These are phyloP conservation scores for Probosciger aterrimus DNA, from an alignment of 2,113 vertebrate genomes.

Conservation along the genomic window DNA sequence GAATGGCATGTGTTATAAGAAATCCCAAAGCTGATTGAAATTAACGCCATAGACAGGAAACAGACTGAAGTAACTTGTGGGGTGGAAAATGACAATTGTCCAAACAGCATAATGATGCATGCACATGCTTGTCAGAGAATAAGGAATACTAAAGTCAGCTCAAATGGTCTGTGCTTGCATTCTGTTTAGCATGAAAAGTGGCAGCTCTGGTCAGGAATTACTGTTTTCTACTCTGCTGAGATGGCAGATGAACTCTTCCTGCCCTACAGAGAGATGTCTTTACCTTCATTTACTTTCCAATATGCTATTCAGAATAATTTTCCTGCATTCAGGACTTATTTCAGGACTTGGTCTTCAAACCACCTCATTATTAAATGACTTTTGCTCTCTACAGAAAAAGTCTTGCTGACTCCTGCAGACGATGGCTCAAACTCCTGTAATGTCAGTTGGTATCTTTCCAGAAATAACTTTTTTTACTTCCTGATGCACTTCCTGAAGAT, in stretches of 20 bases:
- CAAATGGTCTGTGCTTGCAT: not conserved
- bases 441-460: not conserved
- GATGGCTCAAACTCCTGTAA: not conserved
- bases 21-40: not conserved
- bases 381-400: not conserved
- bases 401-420: not conserved
- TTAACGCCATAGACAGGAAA: not conserved
- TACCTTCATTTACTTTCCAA: not conserved
- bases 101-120: not conserved
- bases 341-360: not conserved
- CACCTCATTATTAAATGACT: not conserved
- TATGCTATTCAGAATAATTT: not conserved
- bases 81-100: not conserved
- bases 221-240: not conserved
- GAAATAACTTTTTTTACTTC: not conserved
- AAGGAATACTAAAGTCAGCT: not conserved
- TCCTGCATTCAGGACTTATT: not conserved
- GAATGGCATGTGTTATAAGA: not conserved
- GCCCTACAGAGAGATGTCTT: not conserved
- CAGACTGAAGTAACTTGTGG: not conserved
- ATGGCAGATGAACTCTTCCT: not conserved
- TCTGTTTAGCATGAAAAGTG: not conserved
- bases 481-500: not conserved
- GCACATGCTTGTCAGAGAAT: not conserved
- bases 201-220: not conserved